phyloP scores from a whole-genome alignment of 2,888 invertebrate genomes.

The Parelbella ahira region DNA sequence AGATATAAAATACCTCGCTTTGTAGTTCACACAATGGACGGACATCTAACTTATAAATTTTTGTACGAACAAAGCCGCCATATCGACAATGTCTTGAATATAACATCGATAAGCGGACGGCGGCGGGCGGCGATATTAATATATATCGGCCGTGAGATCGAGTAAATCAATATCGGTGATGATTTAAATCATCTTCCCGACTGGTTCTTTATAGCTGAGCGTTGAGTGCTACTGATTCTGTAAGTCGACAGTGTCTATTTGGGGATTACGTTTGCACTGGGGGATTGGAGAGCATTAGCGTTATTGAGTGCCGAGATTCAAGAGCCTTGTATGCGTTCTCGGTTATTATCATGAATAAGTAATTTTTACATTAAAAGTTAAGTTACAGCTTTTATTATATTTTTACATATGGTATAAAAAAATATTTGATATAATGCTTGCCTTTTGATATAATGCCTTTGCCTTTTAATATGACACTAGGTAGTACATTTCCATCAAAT shows the following conservation, averaged over 20 bases:
- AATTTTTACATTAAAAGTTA: no score
- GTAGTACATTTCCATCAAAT: no score
- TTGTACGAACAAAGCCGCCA: conserved; percentile 76
- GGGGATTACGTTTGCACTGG: conserved; percentile 14
- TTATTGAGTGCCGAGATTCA: conserved; percentile 1
- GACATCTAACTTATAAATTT: conserved; percentile 75
- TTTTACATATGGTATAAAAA: no score
- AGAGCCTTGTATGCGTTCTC: neutral
- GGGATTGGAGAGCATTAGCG: conserved; percentile 27
- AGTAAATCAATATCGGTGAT: conserved; percentile 70
- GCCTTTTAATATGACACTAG: no score
- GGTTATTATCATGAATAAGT: no score
- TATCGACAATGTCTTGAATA: conserved; percentile 70
- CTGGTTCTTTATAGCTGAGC: conserved; percentile 29
- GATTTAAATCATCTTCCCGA: conserved; percentile 52
- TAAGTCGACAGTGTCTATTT: conserved; percentile 25
- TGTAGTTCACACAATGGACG: conserved; percentile 65
- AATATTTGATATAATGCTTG: no score
- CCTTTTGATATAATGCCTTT: no score
- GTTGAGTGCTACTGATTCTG: conserved; percentile 44
- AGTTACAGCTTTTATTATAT: no score
- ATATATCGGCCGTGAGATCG: conserved; percentile 63
- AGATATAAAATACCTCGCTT: conserved; percentile 65
- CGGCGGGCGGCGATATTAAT: conserved; percentile 61
- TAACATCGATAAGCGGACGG: conserved; percentile 62